Percentiles rank a stretch among this genome's conserved stretches.
Conservation (phyloP, 1,140 invertebrate genomes). For the Aphelinus certus region DNA sequence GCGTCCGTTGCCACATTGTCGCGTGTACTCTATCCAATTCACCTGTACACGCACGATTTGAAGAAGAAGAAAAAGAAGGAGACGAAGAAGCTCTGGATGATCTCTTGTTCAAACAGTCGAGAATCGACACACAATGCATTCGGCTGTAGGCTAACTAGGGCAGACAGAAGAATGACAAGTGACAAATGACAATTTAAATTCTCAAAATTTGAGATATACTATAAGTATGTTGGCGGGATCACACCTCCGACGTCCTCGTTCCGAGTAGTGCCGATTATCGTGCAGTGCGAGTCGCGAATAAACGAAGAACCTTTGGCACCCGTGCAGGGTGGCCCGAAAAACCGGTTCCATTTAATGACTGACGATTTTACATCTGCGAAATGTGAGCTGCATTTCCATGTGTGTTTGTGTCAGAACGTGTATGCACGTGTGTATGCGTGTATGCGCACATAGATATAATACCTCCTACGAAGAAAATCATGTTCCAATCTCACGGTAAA, state of each 20-base stretch:
- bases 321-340: slow-evolving; percentile 48
- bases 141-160: background rate
- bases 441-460: too few relatives aligned
- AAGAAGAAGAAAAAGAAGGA: too few relatives aligned
- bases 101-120: too few relatives aligned
- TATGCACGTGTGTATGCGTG: background rate
- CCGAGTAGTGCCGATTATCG: slow-evolving; percentile 3
- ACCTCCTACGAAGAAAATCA: too few relatives aligned
- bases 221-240: too few relatives aligned
- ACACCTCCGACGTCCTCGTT: slow-evolving; percentile 7
- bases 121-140: too few relatives aligned
- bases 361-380: slow-evolving; percentile 41
- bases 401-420: background rate
- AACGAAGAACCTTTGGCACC: slow-evolving; percentile 26
- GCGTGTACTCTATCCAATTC: too few relatives aligned
- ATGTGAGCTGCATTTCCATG: background rate
- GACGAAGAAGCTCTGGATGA: too few relatives aligned
- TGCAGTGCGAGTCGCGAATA: background rate
- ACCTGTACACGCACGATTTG: too few relatives aligned
- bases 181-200: too few relatives aligned
- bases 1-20: too few relatives aligned
- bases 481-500: too few relatives aligned
- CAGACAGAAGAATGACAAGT: slow-evolving; percentile 1
- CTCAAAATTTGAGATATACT: background rate
- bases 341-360: slow-evolving; percentile 51